A percentile compares a stretch with the other conserved stretches of the same genome.
Conservation (phyloP, 1,140 invertebrate genomes). For the Macrobrachium nipponense region DNA sequence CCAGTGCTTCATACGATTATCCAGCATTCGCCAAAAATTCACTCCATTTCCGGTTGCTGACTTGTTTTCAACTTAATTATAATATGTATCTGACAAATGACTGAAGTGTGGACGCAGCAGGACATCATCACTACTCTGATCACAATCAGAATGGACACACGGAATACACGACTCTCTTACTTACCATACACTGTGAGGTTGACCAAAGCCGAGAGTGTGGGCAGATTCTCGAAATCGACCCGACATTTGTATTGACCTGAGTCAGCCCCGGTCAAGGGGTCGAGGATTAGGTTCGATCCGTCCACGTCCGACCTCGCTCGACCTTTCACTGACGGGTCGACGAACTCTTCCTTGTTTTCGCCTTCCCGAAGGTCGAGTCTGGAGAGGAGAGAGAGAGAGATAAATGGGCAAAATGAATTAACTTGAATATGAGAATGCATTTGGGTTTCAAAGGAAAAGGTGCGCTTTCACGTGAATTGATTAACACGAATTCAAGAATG, state of each 20-base stretch:
- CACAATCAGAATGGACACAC: too few species aligned
- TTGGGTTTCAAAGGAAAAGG: too few species aligned
- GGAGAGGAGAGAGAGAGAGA: background rate
- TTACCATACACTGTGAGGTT: slow-evolving; percentile 63
- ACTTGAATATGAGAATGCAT: too few species aligned
- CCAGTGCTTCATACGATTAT: too few species aligned
- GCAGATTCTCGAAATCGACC: slow-evolving; percentile 57
- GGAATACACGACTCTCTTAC: background rate
- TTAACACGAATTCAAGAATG: too few species aligned
- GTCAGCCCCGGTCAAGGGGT: slow-evolving; percentile 51
- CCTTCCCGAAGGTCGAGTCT: slow-evolving; percentile 57
- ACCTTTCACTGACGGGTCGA: slow-evolving; percentile 51
- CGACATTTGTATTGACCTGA: slow-evolving; percentile 58
- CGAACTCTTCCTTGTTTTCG: slow-evolving; percentile 52
- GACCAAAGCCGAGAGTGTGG: slow-evolving; percentile 57
- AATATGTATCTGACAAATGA: too few species aligned
- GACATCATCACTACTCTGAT: background rate
- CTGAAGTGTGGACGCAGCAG: too few species aligned
- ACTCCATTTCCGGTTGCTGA: too few species aligned
- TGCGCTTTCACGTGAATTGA: too few species aligned
- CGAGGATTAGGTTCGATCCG: slow-evolving; percentile 42
- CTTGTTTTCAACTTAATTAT: too few species aligned
- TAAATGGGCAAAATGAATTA: background rate
- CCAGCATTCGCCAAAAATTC: too few species aligned
- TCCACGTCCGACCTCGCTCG: slow-evolving; percentile 41